Base-by-base conservation (phyloP, 2,113 vertebrate genomes). In the Paramisgurnus dabryanus region DNA sequence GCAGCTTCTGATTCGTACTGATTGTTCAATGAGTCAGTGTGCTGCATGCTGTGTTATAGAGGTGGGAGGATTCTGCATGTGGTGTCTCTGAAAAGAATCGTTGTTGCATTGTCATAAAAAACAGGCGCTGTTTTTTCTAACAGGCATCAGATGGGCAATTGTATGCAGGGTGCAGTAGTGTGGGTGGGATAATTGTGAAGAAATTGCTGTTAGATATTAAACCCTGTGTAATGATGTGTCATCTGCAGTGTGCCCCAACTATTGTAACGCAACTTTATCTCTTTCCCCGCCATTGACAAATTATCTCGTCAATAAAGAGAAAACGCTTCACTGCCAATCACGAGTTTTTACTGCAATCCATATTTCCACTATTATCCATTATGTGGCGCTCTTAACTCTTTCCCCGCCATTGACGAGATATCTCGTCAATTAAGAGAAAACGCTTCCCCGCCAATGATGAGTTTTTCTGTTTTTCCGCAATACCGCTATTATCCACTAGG, bases 1-100 rank as follows among this genome's bases (percentile, higher is more conserved):
- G 74, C 61, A 76, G 63, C 63, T 66, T 76, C 49, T 65, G 39
- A 76, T 76, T 76, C 47, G 15, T 66, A n/a, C 74, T 76, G 74
- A 76, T 76, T 76, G 49, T 76, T 66, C 10, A 61, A 76, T 76
- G 74, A 76, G 41, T 76, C 74, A 66, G 63, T 76, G 74, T 9
- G 10, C 63, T 76, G 63, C 47, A 43, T 76, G 74, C 74, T 76
- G 47, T 65, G 45, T 76, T 47, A 76, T 65, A 76, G 74, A 76
- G 40, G 74, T 76, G 61, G 74, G 74, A 76, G 74, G 47, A 76
- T 76, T 76, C 13, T 76, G 47, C 74, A 76, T 76, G 34, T 11
- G 4, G 9, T 65, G 8, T 65, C 22, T 76, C 58, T 64, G 22
- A 76, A 76, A 66, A 66, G 61, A 66, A 76, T 76, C 61, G 66